Conservation (phyloP, 2,888 invertebrate species). For the Agrotis ipsilon region DNA sequence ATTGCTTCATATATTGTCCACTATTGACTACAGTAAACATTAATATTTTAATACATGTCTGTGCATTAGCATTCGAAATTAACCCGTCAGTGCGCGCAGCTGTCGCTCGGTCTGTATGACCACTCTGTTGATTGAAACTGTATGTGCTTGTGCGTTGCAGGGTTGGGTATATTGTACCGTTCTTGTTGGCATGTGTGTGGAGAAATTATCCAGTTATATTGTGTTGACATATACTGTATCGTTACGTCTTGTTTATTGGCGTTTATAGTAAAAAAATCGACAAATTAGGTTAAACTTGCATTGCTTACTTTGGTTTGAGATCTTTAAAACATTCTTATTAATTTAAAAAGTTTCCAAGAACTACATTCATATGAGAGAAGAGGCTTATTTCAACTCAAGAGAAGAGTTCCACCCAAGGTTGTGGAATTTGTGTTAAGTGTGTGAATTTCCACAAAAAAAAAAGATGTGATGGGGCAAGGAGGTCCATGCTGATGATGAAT, state of each 20-base stretch:
- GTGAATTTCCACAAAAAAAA: too few relatives aligned
- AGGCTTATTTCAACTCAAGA: too few relatives aligned
- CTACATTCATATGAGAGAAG: too few relatives aligned
- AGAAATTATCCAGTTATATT: too few relatives aligned
- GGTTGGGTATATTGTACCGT: conserved; percentile 38
- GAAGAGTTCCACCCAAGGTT: too few relatives aligned
- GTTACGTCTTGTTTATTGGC: background rate
- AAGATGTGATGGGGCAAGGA: too few relatives aligned
- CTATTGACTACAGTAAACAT: conserved; percentile 16
- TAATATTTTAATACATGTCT: conserved; percentile 64
- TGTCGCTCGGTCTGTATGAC: conserved; percentile 68
- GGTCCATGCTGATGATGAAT: too few relatives aligned
- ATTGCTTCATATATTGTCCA: conserved; percentile 16
- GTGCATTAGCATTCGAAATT: conserved; percentile 80
- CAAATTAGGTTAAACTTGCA: too few relatives aligned
- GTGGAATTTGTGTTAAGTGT: too few relatives aligned
- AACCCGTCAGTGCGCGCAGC: conserved; percentile 73
- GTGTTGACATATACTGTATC: background rate
- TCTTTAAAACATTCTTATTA: background rate
- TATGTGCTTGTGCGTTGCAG: conserved; percentile 50
- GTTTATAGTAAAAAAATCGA: background rate
- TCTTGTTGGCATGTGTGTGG: conserved; percentile 26
- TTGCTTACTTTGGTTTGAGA: background rate
- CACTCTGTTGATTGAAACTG: conserved; percentile 74
- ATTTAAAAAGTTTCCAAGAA: too few relatives aligned